These are phyloP conservation scores for Sthenelais limicola DNA, from an alignment of 2,888 invertebrate genomes.

Conservation along the genomic window DNA sequence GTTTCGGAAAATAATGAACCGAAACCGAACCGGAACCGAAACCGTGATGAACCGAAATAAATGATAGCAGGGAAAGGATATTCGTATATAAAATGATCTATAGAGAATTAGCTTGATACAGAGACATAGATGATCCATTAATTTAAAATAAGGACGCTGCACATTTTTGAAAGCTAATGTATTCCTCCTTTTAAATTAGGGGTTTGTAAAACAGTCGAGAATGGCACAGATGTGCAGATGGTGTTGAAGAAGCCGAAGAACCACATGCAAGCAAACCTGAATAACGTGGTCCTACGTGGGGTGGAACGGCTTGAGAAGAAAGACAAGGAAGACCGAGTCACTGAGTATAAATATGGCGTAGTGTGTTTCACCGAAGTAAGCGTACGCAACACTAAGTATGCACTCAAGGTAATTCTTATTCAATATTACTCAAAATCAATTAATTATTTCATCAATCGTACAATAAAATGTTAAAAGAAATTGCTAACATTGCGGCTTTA, in stretches of 20 bases:
- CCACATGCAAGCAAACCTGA: slow-evolving; percentile 44
- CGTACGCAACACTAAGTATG: slow-evolving; percentile 34
- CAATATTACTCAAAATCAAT: no score
- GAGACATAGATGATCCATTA: neutral
- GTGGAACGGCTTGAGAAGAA: slow-evolving; percentile 43
- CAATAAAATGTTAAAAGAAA: no score
- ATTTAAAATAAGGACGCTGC: slow-evolving; percentile 11
- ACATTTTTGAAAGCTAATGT: no score
- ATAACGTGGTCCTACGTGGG: slow-evolving; percentile 41
- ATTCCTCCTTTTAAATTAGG: neutral
- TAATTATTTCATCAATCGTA: no score
- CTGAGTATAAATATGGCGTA: slow-evolving; percentile 50
- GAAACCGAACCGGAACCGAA: no score
- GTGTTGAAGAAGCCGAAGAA: slow-evolving; percentile 10
- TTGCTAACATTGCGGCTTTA: no score
- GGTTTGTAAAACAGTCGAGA: slow-evolving; percentile 31
- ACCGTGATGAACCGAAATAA: no score
- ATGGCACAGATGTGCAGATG: slow-evolving; percentile 12
- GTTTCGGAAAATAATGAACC: no score
- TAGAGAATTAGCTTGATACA: no score
- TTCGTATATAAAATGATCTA: no score
- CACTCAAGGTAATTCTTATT: slow-evolving; percentile 47
- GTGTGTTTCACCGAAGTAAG: slow-evolving; percentile 44
- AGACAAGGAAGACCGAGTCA: slow-evolving; percentile 47
- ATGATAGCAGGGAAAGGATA: no score